phyloP scores from a whole-genome alignment of 2,888 invertebrate species.

The Campoplex capitator region DNA sequence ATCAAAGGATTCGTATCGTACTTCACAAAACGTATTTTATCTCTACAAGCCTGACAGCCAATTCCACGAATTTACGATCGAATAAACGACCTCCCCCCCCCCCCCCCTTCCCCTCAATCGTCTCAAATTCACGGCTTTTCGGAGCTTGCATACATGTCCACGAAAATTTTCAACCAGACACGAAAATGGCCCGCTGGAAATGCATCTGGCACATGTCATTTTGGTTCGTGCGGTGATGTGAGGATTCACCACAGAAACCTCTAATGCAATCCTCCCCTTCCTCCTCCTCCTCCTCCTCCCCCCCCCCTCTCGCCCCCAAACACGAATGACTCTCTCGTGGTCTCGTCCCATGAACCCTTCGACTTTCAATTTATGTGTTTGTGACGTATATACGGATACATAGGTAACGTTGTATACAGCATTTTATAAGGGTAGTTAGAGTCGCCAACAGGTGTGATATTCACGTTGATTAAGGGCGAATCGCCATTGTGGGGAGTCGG shows the following conservation, averaged over 20 bases:
- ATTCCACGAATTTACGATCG: neutral
- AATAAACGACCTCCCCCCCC: neutral
- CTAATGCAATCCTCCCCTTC: constrained; percentile 43
- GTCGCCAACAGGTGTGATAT: constrained; percentile 52
- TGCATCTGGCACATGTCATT: constrained; percentile 62
- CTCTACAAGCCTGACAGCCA: neutral
- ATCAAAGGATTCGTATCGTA: neutral
- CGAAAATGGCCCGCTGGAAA: constrained; percentile 41
- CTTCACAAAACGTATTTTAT: neutral
- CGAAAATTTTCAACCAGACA: constrained; percentile 14
- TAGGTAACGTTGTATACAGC: neutral
- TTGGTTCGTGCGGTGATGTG: constrained; percentile 48
- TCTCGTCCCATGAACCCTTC: constrained; percentile 49
- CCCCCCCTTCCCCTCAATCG: neutral
- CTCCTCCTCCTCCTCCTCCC: neutral
- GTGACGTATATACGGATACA: neutral
- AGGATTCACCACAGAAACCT: constrained; percentile 56
- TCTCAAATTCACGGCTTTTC: neutral
- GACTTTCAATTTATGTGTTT: constrained; percentile 13
- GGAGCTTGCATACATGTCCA: constrained; percentile 42
- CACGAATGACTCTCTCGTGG: constrained; percentile 59
- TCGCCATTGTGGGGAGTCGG: no score
- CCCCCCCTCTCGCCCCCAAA: neutral
- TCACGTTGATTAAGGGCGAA: constrained; percentile 18
- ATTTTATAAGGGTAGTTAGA: neutral